Conservation (phyloP, 2,113 vertebrate genomes). For the Baryphthengus martii region DNA sequence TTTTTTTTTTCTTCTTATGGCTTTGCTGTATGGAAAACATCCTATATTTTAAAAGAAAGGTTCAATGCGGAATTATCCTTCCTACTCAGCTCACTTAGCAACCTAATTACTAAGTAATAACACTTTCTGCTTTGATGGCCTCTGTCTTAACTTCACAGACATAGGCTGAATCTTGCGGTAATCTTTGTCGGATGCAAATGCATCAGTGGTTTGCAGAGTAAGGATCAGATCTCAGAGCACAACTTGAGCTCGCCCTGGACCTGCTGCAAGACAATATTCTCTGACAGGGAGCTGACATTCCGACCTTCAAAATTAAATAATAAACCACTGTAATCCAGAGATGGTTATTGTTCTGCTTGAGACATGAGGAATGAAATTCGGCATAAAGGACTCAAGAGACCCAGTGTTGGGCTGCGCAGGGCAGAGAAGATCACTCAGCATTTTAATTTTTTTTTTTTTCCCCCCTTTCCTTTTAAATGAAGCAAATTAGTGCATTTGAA, state of each 20-base stretch:
- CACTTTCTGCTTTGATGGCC: not conserved
- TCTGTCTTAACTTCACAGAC: not conserved
- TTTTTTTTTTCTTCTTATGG: not conserved
- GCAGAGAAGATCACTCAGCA: not conserved
- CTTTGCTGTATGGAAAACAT: not conserved
- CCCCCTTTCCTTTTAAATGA: not conserved
- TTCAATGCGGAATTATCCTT: not conserved
- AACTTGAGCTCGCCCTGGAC: not conserved
- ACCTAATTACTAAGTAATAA: constrained; percentile 6
- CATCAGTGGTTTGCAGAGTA: not conserved
- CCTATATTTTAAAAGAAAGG: not conserved
- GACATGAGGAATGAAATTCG: not conserved
- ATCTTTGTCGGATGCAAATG: not conserved
- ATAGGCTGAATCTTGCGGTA: not conserved
- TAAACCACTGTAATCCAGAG: not conserved
- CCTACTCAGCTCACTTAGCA: not conserved
- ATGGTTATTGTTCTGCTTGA: not conserved
- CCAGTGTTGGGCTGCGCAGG: rapidly evolving
- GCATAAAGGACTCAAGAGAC: not conserved
- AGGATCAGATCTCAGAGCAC: not conserved
- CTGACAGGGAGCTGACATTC: not conserved
- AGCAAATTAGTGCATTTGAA: not conserved
- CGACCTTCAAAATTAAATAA: not conserved
- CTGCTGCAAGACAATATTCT: not conserved
- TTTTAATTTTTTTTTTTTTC: not conserved